Evolutionary conservation across 1,140 invertebrate species (phyloP).

Genomic region (Episyrphus balteatus): DNA sequence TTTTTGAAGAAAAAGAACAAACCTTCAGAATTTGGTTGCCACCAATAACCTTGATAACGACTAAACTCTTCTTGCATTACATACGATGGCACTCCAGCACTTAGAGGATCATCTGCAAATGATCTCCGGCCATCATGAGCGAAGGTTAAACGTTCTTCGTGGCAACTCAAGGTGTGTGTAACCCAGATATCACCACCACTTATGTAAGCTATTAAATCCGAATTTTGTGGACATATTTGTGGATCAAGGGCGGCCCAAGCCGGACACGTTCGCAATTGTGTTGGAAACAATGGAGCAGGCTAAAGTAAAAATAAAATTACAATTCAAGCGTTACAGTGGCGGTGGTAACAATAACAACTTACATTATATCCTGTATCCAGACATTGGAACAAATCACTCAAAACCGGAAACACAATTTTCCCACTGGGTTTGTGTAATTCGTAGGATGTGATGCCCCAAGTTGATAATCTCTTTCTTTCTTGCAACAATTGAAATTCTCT

Average conservation of each 20-base stretch:
- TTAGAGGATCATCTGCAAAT: slow-evolving; percentile 71
- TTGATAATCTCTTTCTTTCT: slow-evolving; percentile 79
- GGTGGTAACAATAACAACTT: slow-evolving; percentile 8
- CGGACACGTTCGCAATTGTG: slow-evolving; percentile 54
- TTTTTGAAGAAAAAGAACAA: too few relatives aligned
- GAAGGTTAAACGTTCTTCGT: slow-evolving; percentile 63
- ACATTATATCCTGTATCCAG: slow-evolving; percentile 60
- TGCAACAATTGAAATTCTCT: slow-evolving; percentile 81
- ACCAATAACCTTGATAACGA: slow-evolving; percentile 94
- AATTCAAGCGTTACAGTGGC: neutral
- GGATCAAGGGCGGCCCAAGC: slow-evolving; percentile 67
- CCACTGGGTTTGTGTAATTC: slow-evolving; percentile 71
- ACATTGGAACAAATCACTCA: slow-evolving; percentile 72
- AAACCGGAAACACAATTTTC: slow-evolving; percentile 81
- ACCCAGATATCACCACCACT: slow-evolving; percentile 85
- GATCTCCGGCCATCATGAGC: slow-evolving; percentile 60
- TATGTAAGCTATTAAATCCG: slow-evolving; percentile 81
- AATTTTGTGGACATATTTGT: slow-evolving; percentile 81
- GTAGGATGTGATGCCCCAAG: slow-evolving; percentile 90
- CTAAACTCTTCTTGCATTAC: slow-evolving; percentile 98
- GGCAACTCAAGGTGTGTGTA: slow-evolving; percentile 62
- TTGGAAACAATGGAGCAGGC: slow-evolving; percentile 56
- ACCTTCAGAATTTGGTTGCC: slow-evolving; percentile 72
- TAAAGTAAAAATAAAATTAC: slow-evolving; percentile 25
- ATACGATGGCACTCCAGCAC: slow-evolving; percentile 89